phyloP scores from a whole-genome alignment of 2,888 invertebrate species.

The Harpalus rubripes region DNA sequence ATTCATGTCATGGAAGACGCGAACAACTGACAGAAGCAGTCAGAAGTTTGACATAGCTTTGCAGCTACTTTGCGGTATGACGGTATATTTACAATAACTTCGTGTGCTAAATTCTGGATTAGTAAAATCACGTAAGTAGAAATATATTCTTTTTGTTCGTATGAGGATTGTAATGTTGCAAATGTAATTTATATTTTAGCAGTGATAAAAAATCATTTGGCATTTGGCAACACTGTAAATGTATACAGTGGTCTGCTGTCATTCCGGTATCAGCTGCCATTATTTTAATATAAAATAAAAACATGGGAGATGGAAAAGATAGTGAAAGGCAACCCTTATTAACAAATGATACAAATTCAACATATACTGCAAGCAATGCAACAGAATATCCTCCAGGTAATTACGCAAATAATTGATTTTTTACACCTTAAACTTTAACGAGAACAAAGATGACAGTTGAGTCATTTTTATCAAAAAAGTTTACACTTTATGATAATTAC shows the following conservation, averaged over 20 bases:
- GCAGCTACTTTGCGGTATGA: no score
- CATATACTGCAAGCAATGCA: slow-evolving; percentile 60
- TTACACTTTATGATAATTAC: not conserved
- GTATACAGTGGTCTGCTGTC: slow-evolving; percentile 63
- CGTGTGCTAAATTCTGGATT: no score
- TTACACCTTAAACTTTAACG: slow-evolving; percentile 10
- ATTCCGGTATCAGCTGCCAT: slow-evolving; percentile 65
- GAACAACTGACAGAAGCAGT: no score
- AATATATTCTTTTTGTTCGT: no score
- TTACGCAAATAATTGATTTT: slow-evolving; percentile 57
- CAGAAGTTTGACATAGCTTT: no score
- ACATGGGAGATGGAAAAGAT: slow-evolving; percentile 83
- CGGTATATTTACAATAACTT: no score
- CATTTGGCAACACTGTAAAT: slow-evolving; percentile 61
- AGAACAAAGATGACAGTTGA: slow-evolving; percentile 63
- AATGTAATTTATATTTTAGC: not conserved
- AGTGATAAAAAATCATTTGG: not conserved
- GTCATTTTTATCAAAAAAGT: slow-evolving; percentile 57
- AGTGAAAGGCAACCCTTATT: slow-evolving; percentile 83
- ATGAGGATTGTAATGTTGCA: not conserved
- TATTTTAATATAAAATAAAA: slow-evolving; percentile 65
- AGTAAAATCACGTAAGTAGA: no score
- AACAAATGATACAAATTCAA: slow-evolving; percentile 75
- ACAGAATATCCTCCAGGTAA: slow-evolving; percentile 65
- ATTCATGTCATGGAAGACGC: no score